Evolutionary conservation across 2,888 invertebrate genomes (phyloP), one percentile per base, ranked within the genome.

Genomic region (Meghimatium bilineatum): DNA sequence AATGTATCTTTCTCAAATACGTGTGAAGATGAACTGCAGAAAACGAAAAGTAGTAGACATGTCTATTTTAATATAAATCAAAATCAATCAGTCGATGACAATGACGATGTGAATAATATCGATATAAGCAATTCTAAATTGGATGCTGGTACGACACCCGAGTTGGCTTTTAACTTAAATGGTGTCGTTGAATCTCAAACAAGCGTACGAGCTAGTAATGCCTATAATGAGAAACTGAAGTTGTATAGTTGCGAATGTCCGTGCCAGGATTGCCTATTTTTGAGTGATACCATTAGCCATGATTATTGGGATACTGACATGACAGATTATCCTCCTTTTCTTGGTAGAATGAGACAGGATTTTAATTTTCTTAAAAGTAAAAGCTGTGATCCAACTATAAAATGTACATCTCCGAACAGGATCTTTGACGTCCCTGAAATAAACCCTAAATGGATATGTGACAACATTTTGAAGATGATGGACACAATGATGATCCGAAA

Each of bases 311-410:
- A 20, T 12, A 1, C 1, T 29, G 3, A 0, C 5, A 36, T n/a
- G 60, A 14, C 1, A 34, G 49, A 63, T 12, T 82, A 34, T 32
- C 82, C 82, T 23, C 75, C 49, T 1, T 26, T 67, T 34, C 75
- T 82, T 14, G 82, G 82, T 26, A 66, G 75, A 38, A 23, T 82
- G 38, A 44, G 82, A 10, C 60, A 17, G 12, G 82, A 82, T 66
- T 82, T 75, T 32, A 32, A 29, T 17, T 82, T 74, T 49, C 32
- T 82, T 0, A 20, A 66, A 44, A 26, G 6, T 32, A 29, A 8
- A 14, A 12, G 66, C 66, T 52, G n/a, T 23, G n/a, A 23, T 0
- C 60, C 76, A 17, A 60, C 36, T 2, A 32, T 5, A 14, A n/a
- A 8, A 2, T 63, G 14, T n/a, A 63, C 52, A 1, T 14, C 32